Evolutionary conservation across 1,140 invertebrate genomes (phyloP), one percentile per base, ranked within the genome.

Genomic region (Charaxes varanes): DNA sequence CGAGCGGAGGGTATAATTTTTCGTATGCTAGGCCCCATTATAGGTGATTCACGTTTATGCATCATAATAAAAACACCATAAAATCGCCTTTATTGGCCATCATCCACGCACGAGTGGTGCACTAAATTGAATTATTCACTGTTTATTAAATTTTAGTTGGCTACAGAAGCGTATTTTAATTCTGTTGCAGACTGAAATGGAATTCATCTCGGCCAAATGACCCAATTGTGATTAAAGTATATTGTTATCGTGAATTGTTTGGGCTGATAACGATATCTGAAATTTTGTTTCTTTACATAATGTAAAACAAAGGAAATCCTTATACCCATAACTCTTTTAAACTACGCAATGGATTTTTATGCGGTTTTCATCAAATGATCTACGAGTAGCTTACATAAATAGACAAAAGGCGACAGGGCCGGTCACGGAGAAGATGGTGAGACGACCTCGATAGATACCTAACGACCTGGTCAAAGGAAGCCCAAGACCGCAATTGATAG

Each of bases 141-240:
- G 71, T 73, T 78, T 81, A 81, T 78, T 77, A 74, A 81, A 72
- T 78, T 73, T 70, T 62, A 72, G 62, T 74, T 79, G 74, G 74
- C 74, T 64, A 45, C 38, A 51, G 53, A 53, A 60, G 53, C 59
- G 59, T 69, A 69, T 64, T 79, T 68, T 72, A 58, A 71, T 70
- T 68, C 53, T 64, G 61, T 69, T 62, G 61, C 46, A 59, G 49
- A 50, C 54, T 35, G 46, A 62, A 70, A 62, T 46, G 50, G 52
- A 53, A 65, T 61, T 55, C 52, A 55, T 62, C 53, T 60, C 52
- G 42, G 62, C 65, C 70, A 72, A 77, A 69, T 60, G 62, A 62
- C 63, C 64, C 60, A 59, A 37, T 65, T 68, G 37, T 55, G 42
- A 64, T 58, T 55, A 56, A 52, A 53, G 36, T 45, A 45, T 52